These are phyloP conservation scores for Myotis findleyi DNA, from an alignment of 2,797 vertebrate genomes.

Conservation along the genomic window DNA sequence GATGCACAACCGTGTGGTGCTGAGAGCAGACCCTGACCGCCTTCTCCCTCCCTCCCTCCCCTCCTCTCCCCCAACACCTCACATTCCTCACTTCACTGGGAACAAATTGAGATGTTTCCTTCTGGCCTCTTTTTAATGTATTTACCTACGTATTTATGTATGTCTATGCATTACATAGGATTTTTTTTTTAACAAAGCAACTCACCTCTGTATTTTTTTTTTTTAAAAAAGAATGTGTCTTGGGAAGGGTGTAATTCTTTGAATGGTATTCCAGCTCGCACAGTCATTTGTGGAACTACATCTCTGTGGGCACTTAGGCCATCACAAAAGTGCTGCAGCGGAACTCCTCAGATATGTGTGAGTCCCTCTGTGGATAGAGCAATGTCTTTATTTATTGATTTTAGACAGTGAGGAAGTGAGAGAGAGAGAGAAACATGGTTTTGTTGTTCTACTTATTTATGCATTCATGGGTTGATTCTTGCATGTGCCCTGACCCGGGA, in stretches of 20 bases:
- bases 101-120: background rate
- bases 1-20: background rate
- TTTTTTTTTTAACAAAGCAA: background rate
- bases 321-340: too few relatives aligned
- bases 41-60: too few relatives aligned
- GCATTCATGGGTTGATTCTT: too few relatives aligned
- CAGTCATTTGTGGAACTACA: too few relatives aligned
- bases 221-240: background rate
- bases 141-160: background rate
- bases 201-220: background rate
- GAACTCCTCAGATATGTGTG: background rate
- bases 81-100: background rate
- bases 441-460: too few relatives aligned
- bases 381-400: background rate
- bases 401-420: too few relatives aligned
- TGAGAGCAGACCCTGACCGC: background rate
- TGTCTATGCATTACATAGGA: background rate
- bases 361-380: background rate
- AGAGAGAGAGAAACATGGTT: too few relatives aligned
- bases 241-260: background rate
- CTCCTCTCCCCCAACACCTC: too few relatives aligned
- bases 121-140: background rate
- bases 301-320: background rate
- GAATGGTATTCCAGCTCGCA: background rate
- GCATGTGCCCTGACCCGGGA: too few relatives aligned